phyloP scores from a whole-genome alignment of 2,113 vertebrate genomes.

The Pangasianodon gigas region DNA sequence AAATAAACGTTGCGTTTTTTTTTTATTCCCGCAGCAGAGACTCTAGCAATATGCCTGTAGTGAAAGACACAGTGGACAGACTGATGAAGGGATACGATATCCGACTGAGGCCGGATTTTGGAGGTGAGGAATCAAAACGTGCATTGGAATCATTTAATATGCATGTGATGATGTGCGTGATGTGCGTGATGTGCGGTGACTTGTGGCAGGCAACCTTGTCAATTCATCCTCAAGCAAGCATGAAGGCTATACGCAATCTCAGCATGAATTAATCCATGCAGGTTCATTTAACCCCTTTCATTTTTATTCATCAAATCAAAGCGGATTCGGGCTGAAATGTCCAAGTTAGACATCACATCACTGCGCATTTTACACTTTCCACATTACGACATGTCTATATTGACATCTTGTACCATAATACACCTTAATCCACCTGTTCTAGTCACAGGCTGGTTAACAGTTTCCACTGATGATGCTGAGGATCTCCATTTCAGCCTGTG shows the following conservation, averaged over 20 bases:
- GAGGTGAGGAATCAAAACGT: conserved; percentile 72
- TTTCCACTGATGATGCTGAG: not conserved
- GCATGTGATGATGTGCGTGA: conserved; percentile 55
- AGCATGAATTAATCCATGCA: conserved; percentile 9
- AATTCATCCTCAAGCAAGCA: conserved; percentile 44
- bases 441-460: not conserved
- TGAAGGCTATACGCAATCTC: conserved; percentile 13
- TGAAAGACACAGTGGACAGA: conserved; percentile 99
- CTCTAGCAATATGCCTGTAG: conserved; percentile 98
- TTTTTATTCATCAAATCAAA: not conserved
- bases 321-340: not conserved
- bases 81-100: conserved; percentile 99
- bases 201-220: conserved; percentile 69
- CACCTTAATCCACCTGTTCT: conserved; percentile 18
- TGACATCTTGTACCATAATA: not conserved
- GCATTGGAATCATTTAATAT: not conserved
- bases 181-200: conserved; percentile 68
- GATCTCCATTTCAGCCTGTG: not conserved
- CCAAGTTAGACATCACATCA: conserved; percentile 39
- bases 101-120: conserved; percentile 99
- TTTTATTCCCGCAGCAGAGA: conserved; percentile 85
- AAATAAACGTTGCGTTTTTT: conserved; percentile 61
- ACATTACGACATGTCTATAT: conserved; percentile 21
- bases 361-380: conserved; percentile 45
- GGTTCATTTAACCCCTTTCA: not conserved